Evolutionary conservation across 1,140 invertebrate genomes (phyloP).

Genomic region (Agraylea sexmaculata): DNA sequence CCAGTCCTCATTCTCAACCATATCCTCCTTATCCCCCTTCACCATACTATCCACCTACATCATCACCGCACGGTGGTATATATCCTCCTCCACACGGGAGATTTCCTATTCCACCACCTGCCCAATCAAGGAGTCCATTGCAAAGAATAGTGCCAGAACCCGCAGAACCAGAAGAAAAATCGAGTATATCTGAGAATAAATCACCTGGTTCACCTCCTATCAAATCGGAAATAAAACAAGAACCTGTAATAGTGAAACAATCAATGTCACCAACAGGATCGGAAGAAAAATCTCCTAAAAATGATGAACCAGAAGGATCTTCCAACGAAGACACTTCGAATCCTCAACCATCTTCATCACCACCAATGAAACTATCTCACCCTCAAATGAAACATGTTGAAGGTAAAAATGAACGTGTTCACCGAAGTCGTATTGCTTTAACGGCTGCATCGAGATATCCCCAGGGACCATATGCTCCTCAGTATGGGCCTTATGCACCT

Average conservation of each 20-base stretch:
- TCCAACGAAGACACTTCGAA: conserved; percentile 24
- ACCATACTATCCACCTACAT: conserved; percentile 15
- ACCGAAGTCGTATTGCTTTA: conserved; percentile 14
- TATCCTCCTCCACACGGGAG: conserved; percentile 18
- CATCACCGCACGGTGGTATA: conserved; percentile 8
- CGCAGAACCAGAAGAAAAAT: not conserved
- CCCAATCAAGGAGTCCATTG: not conserved
- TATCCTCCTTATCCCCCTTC: conserved; percentile 18
- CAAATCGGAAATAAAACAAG: conserved; percentile 13
- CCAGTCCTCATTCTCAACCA: conserved; percentile 15
- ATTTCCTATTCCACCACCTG: conserved; percentile 9
- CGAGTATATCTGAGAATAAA: too few species aligned
- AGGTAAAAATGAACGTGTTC: conserved; percentile 26
- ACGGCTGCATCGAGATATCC: conserved; percentile 27
- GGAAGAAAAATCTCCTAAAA: conserved; percentile 28
- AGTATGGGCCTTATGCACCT: conserved; percentile 34
- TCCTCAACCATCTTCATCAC: conserved; percentile 17
- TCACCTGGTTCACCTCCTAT: too few species aligned
- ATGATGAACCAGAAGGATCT: conserved; percentile 31
- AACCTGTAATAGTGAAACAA: conserved; percentile 11
- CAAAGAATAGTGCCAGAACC: conserved; percentile 8
- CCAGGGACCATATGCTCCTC: conserved; percentile 34
- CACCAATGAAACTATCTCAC: conserved; percentile 10
- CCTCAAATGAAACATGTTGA: conserved; percentile 30
- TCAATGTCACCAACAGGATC: conserved; percentile 18